A percentile compares a stretch with the other conserved stretches of the same genome.
Conservation (phyloP, 2,797 vertebrate genomes). For the Tamandua tetradactyla region DNA sequence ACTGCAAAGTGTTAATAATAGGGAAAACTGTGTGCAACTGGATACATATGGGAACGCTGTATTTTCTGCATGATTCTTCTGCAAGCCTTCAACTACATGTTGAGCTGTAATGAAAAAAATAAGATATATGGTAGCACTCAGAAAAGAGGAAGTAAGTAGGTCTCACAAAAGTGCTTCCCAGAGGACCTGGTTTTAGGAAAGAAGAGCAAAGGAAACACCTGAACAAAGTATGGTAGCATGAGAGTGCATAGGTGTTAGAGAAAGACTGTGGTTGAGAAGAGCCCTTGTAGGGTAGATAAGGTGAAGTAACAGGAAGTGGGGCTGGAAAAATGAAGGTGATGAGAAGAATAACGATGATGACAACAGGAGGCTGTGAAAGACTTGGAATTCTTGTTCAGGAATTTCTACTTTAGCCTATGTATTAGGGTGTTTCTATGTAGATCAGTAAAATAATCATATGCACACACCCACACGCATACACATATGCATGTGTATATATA, state of each 20-base stretch:
- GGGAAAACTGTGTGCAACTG: too few relatives aligned
- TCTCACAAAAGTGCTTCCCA: not conserved
- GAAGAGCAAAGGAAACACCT: not conserved
- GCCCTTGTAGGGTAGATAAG: rapidly evolving
- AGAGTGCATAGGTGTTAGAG: not conserved
- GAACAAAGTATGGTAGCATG: not conserved
- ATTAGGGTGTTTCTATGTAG: conserved; percentile 33
- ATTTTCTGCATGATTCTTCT: too few relatives aligned
- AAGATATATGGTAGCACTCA: not conserved
- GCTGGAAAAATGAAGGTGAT: not conserved
- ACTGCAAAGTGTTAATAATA: too few relatives aligned
- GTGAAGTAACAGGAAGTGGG: not conserved
- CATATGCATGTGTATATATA: not conserved
- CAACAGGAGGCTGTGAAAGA: not conserved
- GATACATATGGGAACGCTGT: too few relatives aligned
- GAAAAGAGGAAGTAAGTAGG: conserved; percentile 3
- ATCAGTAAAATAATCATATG: not conserved
- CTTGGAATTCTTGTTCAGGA: not conserved
- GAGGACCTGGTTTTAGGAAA: not conserved
- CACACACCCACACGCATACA: not conserved
- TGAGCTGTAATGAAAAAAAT: too few relatives aligned
- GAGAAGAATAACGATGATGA: not conserved
- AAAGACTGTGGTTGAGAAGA: not conserved
- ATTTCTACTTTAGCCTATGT: not conserved
- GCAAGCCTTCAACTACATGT: too few relatives aligned